Evolutionary conservation across 2,113 vertebrate genomes (phyloP).

Genomic region (Acinonyx jubatus): DNA sequence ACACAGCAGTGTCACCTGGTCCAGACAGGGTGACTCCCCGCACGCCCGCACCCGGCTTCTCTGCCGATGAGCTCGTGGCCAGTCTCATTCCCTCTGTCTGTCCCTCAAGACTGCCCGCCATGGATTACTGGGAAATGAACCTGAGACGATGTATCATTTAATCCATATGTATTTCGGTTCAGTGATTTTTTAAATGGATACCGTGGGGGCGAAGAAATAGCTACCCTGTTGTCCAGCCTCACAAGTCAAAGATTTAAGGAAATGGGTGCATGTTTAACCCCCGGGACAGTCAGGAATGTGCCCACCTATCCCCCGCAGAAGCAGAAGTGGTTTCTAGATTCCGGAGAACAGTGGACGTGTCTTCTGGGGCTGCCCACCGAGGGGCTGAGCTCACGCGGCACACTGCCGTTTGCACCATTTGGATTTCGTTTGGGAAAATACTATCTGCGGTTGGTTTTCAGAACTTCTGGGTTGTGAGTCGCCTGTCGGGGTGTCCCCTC

Average conservation of each 20-base stretch:
- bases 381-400: not conserved
- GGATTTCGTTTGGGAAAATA: not conserved
- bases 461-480: not conserved
- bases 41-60: too few species aligned
- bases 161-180: not conserved
- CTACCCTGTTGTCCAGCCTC: not conserved
- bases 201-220: not conserved
- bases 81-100: too few species aligned
- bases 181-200: not conserved
- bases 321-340: not conserved
- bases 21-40: too few species aligned
- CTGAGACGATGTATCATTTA: not conserved
- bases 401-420: not conserved
- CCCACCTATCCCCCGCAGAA: not conserved
- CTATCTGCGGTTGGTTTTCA: not conserved
- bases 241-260: not conserved
- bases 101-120: not conserved
- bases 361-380: not conserved
- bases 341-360: not conserved
- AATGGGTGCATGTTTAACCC: not conserved
- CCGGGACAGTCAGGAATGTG: not conserved
- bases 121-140: not conserved
- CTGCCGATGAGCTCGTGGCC: accelerated
- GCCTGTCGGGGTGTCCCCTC: not conserved
- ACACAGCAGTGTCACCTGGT: too few species aligned